These are phyloP conservation scores for Lophotis ruficrista DNA, from an alignment of 2,113 vertebrate genomes.

Conservation along the genomic window DNA sequence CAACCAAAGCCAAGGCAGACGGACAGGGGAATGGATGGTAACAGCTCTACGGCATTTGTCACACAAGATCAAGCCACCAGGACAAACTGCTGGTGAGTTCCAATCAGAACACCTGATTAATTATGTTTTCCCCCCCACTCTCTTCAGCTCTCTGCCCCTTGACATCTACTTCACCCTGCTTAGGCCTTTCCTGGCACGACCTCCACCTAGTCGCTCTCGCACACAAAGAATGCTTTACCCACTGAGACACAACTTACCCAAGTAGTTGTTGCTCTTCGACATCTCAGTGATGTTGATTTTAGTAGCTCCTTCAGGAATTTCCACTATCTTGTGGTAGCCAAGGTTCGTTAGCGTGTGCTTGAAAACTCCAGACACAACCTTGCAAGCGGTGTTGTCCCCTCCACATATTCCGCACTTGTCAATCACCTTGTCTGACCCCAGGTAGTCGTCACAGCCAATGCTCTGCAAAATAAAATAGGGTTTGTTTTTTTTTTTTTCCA, in stretches of 20 bases:
- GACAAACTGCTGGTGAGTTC: neutral
- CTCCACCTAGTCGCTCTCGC: neutral
- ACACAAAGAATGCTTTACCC: neutral
- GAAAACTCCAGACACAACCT: slow-evolving; percentile 91
- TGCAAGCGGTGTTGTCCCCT: slow-evolving; percentile 89
- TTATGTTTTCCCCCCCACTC: too few relatives aligned
- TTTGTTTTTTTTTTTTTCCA: slow-evolving; percentile 30
- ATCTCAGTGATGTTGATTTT: slow-evolving; percentile 98
- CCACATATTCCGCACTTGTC: slow-evolving; percentile 94
- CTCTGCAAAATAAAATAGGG: slow-evolving; percentile 76
- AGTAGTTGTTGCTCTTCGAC: slow-evolving; percentile 95
- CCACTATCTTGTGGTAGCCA: slow-evolving; percentile 94
- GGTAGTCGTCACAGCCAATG: slow-evolving; percentile 91
- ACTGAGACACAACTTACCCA: slow-evolving; percentile 80
- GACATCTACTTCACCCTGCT: neutral
- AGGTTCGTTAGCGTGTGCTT: slow-evolving; percentile 88
- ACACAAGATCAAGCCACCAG: neutral
- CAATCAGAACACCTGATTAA: neutral
- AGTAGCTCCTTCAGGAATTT: slow-evolving; percentile 96
- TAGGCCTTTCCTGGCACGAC: neutral
- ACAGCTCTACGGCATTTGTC: neutral
- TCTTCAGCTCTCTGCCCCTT: neutral
- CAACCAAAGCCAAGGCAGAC: neutral
- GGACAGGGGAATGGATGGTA: neutral
- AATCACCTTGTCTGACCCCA: slow-evolving; percentile 89